These are phyloP conservation scores for Lepidostoma basale DNA, from an alignment of 1,140 invertebrate genomes.

Conservation along the genomic window DNA sequence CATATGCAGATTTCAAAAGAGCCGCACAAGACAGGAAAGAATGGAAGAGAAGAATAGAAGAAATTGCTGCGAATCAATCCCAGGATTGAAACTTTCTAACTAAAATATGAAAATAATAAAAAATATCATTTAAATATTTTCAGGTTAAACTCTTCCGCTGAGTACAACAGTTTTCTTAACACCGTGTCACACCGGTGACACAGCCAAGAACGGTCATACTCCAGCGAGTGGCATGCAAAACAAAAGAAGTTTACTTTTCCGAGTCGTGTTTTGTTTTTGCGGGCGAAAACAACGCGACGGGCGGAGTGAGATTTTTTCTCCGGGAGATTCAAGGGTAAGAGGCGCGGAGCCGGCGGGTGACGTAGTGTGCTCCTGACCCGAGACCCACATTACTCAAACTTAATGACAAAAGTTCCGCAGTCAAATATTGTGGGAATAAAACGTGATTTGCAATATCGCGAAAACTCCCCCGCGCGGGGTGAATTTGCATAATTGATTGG, in stretches of 20 bases:
- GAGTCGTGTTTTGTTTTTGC: background rate
- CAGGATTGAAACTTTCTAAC: too few relatives aligned
- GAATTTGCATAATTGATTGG: conserved; percentile 7
- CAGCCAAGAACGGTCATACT: background rate
- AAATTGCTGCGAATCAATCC: too few relatives aligned
- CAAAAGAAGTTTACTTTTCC: conserved; percentile 1
- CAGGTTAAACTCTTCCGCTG: too few relatives aligned
- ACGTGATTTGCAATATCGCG: conserved; percentile 7
- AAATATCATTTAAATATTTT: too few relatives aligned
- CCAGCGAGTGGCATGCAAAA: background rate
- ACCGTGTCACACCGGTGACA: background rate
- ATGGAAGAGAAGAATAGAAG: too few relatives aligned
- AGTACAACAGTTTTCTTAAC: too few relatives aligned
- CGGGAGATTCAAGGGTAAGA: background rate
- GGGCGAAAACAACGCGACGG: background rate
- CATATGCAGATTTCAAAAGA: too few relatives aligned
- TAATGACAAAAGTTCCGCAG: conserved; percentile 11
- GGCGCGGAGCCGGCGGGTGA: background rate
- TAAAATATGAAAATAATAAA: too few relatives aligned
- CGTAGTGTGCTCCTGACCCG: background rate
- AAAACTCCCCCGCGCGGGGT: background rate
- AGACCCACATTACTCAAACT: conserved; percentile 9
- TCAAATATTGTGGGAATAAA: conserved; percentile 12
- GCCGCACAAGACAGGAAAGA: too few relatives aligned
- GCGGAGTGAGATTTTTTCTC: background rate